Percentiles rank a stretch among this genome's conserved stretches.
Evolutionary conservation across 2,888 invertebrate genomes (phyloP).

Genomic region (Megaustenia siamemsis): DNA sequence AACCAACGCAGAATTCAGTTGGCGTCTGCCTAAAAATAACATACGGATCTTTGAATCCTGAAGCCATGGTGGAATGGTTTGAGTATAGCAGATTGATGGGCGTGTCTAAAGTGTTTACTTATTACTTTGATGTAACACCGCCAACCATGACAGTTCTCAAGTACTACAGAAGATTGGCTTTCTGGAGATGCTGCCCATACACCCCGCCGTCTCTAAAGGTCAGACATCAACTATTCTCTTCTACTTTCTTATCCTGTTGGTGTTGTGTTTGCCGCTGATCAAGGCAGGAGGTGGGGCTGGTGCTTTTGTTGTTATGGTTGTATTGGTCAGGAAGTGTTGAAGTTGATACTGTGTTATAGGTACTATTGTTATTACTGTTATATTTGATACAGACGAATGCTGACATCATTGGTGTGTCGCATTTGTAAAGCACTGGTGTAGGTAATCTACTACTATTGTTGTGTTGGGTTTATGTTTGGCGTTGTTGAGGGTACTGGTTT

Average conservation of each 20-base stretch:
- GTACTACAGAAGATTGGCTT: slow-evolving; percentile 45
- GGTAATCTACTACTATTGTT: no score
- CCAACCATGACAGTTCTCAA: slow-evolving; percentile 16
- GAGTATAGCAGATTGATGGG: slow-evolving; percentile 42
- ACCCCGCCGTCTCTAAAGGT: slow-evolving; percentile 42
- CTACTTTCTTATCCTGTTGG: background rate
- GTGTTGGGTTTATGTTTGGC: no score
- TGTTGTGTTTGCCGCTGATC: no score
- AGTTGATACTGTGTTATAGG: no score
- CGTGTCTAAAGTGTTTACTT: slow-evolving; percentile 45
- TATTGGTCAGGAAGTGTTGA: no score
- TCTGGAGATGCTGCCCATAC: slow-evolving; percentile 17
- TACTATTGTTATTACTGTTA: no score
- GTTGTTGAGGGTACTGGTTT: no score
- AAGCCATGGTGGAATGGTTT: slow-evolving; percentile 46
- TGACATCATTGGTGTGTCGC: no score
- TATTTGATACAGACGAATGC: no score
- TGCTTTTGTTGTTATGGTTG: no score
- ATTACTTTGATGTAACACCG: slow-evolving; percentile 23
- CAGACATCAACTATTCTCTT: background rate
- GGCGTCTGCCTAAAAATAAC: slow-evolving; percentile 48
- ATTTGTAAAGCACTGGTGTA: no score
- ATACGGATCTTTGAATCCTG: slow-evolving; percentile 29
- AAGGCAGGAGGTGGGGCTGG: no score
- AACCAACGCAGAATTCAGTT: slow-evolving; percentile 14